Evolutionary conservation across 2,113 vertebrate species (phyloP), one percentile per base, ranked within the genome.

Genomic region (Indicator maculatus): DNA sequence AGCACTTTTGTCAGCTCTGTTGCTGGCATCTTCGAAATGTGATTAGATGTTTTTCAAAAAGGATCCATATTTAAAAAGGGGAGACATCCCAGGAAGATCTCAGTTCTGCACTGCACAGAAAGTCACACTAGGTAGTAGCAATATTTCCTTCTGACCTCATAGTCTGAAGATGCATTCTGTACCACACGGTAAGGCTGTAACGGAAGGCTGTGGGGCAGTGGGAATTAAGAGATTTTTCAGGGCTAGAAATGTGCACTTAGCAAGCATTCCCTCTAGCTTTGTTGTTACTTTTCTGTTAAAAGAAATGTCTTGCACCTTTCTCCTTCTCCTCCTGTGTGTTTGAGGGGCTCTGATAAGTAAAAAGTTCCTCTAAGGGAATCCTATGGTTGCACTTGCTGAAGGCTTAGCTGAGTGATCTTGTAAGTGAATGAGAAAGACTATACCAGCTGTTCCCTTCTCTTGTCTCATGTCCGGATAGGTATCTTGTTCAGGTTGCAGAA

Each of bases 271-370:
- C 50, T 59, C 50, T 50, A 69, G 20, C 11, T 70, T 89, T 72
- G 20, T 9, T 87, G 55, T 50, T 73, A n/a, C 13, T 59, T 1
- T 45, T 24, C 14, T 87, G 24, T n/a, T 47, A 53, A 45, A 15
- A 73, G 7, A 33, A 86, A 56, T n/a, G 36, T 9, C n/a, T n/a
- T 18, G 3, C 3, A 18, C n/a, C 3, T 39, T 92, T 55, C 14
- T 79, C 3, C 27, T 70, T 41, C 20, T 81, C 16, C n/a, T 61
- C 14, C 33, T 18, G 23, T 4, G 41, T 12, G 23, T 9, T 61
- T 1, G 1, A 61, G n/a, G 63, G 24, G 7, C 28, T 4, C 7
- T 2, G 1, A 5, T 41, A 64, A 28, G 11, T 28, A 30, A 78
- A 52, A 61, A 60, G 2, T 9, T 20, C n/a, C 27, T 33, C 33